Evolutionary conservation across 2,797 vertebrate genomes (phyloP).

Genomic region (Nyctalus aviator): DNA sequence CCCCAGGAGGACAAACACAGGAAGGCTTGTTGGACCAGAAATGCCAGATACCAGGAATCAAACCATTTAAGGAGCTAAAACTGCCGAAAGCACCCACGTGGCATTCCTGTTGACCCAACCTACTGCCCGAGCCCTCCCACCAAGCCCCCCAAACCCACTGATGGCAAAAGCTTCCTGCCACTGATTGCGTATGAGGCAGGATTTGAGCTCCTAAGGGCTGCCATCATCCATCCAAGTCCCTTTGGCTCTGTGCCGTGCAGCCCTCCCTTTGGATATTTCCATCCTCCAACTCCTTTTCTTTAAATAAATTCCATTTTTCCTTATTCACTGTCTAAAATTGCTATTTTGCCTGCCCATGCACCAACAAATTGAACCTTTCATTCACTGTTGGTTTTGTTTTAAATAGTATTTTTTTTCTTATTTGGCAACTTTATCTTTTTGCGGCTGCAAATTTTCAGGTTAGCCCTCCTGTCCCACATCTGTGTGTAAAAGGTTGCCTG

Average conservation of each 20-base stretch:
- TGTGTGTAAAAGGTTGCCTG: background rate
- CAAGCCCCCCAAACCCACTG: background rate
- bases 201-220: background rate
- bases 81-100: background rate
- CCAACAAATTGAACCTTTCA: background rate
- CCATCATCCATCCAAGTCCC: background rate
- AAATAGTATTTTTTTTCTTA: background rate
- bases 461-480: background rate
- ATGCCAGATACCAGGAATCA: background rate
- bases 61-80: background rate
- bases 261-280: background rate
- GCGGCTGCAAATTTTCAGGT: background rate
- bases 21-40: background rate
- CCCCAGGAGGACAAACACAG: background rate
- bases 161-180: background rate
- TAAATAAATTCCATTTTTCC: background rate
- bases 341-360: background rate
- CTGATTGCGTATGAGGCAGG: background rate
- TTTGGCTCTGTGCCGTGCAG: background rate
- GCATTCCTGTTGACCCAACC: background rate
- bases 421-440: background rate
- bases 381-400: background rate
- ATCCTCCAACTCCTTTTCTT: background rate
- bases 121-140: background rate
- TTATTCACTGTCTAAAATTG: background rate